Conservation (phyloP, 2,113 vertebrate genomes). For the Hypanus sabinus region DNA sequence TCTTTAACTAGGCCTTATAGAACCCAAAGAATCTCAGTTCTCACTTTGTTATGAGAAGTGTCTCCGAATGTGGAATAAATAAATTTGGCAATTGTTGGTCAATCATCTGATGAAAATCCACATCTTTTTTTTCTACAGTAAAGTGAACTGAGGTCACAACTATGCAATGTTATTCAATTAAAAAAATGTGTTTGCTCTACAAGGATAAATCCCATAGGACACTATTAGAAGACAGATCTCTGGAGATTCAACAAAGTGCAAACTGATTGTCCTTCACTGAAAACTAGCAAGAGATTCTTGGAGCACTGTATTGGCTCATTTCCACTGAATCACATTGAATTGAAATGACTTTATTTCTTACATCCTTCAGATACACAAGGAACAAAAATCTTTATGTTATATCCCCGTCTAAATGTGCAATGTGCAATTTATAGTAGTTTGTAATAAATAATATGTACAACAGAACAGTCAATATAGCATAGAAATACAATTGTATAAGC, state of each 20-base stretch:
- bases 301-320: background rate
- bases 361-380: too few relatives aligned
- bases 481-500: too few relatives aligned
- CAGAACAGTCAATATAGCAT: too few relatives aligned
- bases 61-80: background rate
- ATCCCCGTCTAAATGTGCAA: too few relatives aligned
- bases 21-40: background rate
- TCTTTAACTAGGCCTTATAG: background rate
- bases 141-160: background rate
- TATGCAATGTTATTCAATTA: background rate
- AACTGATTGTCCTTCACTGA: background rate
- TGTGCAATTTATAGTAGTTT: too few relatives aligned
- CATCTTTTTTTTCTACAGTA: background rate
- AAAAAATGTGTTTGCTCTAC: background rate
- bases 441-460: too few relatives aligned
- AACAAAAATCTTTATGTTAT: too few relatives aligned
- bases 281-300: background rate
- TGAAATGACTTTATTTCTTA: too few relatives aligned
- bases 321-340: background rate
- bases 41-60: background rate
- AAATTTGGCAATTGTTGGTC: background rate
- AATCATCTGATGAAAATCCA: background rate
- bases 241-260: slow-evolving; percentile 20
- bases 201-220: background rate
- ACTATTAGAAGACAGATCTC: background rate